Base-by-base conservation (phyloP, 2,113 vertebrate genomes). In the Mugil cephalus region DNA sequence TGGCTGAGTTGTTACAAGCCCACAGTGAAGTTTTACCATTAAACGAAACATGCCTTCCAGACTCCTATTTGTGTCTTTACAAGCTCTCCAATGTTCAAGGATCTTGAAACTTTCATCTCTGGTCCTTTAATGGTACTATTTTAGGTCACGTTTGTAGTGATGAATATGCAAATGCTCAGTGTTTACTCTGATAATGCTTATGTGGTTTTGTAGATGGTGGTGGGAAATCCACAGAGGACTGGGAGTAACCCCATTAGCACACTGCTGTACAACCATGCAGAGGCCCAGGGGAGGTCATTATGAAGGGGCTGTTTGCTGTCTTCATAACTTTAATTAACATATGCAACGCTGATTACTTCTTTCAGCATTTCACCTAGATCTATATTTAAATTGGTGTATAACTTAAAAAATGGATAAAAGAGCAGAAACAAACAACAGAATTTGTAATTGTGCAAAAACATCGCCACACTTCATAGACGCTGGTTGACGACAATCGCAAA, bases 251-350 rank as follows among this genome's bases (percentile, higher is more conserved):
- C 89, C 80, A 86, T 91, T 90, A 90, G 78, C 64, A 69, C 84
- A 47, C 63, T 69, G 74, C 86, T 69, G 81, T 75, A 90, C 73
- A 85, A 91, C 77, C 81, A 69, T 53, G 67, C 72, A 24, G 50
- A 62, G 77, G 50, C 91, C 82, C 91, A 83, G 34, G 88, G 91
- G 91, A 91, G 78, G 87, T 91, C 87, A 92, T 93, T 92, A 92
- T 80, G 70, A 83, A 83, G 81, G 53, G 77, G 80, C 76, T 89
- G 82, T 92, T 90, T 85, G 85, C 87, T 85, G 70, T 84, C 82
- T 83, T 81, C 83, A 89, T 60, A 77, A 87, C 85, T 75, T 61
- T 86, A 83, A 92, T 89, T 87, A 91, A 88, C 87, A 86, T 87
- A 82, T 75, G 79, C 86, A 82, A 53, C 19, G 76, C 74, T 90